phyloP scores from a whole-genome alignment of 2,113 vertebrate genomes.

The Lontra canadensis region DNA sequence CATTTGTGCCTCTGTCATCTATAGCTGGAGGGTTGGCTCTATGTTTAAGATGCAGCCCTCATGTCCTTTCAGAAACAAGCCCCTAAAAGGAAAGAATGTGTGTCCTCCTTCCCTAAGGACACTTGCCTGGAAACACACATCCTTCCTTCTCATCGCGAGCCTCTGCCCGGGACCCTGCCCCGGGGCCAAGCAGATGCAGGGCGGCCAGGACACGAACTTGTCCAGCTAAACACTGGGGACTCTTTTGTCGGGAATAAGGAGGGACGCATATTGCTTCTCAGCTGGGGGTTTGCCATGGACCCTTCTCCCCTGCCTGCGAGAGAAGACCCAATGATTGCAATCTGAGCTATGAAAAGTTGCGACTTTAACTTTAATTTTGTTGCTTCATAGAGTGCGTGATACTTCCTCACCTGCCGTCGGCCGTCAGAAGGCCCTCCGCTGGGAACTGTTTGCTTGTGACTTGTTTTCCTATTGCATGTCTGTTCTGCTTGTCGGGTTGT shows the following conservation, averaged over 20 bases:
- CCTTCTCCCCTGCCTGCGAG: not conserved
- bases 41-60: not conserved
- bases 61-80: not conserved
- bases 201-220: not conserved
- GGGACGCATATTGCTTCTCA: accelerated
- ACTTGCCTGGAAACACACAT: not conserved
- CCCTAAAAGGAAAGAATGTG: not conserved
- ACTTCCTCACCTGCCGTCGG: not conserved
- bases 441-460: not conserved
- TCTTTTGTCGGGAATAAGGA: not conserved
- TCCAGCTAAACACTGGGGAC: not conserved
- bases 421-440: accelerated
- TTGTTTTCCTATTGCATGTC: accelerated
- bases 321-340: not conserved
- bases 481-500: not conserved
- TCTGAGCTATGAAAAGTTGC: not conserved
- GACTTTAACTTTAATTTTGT: too few species aligned
- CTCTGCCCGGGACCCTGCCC: accelerated
- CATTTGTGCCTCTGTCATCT: not conserved
- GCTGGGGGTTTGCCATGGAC: not conserved
- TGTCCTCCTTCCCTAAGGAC: too few species aligned
- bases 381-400: not conserved
- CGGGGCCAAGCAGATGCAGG: accelerated
- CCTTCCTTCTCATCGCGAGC: not conserved
- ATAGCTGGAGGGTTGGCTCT: accelerated